phyloP scores from a whole-genome alignment of 2,797 vertebrate species.

The Microctenopoma steveboyesi region DNA sequence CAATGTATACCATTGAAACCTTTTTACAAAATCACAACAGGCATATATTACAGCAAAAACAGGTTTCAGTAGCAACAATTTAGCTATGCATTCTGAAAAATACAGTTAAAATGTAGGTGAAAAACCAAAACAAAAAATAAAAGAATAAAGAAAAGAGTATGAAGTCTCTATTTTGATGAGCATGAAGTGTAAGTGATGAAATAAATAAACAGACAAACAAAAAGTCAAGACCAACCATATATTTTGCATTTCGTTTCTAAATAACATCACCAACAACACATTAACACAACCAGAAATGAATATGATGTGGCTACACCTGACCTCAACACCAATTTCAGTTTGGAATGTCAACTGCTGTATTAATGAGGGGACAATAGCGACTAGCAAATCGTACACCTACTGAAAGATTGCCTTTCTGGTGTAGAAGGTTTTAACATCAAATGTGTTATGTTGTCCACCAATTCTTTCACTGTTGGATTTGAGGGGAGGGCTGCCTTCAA shows the following conservation, averaged over 20 bases:
- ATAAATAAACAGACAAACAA: constrained; percentile 7
- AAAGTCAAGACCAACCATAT: constrained; percentile 10
- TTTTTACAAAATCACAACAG: constrained; percentile 20
- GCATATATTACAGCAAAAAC: constrained; percentile 14
- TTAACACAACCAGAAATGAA: constrained; percentile 67
- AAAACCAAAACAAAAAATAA: constrained; percentile 31
- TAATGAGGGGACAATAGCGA: constrained; percentile 49
- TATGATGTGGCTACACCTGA: constrained; percentile 70
- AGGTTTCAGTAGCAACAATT: constrained; percentile 10
- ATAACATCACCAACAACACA: constrained; percentile 41
- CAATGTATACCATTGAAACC: background rate
- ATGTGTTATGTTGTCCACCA: constrained; percentile 59
- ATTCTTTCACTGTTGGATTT: constrained; percentile 74
- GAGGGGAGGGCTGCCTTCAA: constrained; percentile 77
- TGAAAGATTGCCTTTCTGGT: constrained; percentile 45
- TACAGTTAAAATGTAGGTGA: constrained; percentile 22
- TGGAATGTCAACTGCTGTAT: constrained; percentile 57
- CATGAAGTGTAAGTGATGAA: constrained; percentile 38
- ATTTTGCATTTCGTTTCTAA: constrained; percentile 29
- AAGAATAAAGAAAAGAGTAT: background rate
- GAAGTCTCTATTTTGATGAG: constrained; percentile 34
- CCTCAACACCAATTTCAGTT: constrained; percentile 79
- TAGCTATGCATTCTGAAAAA: constrained; percentile 18
- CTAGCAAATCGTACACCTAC: constrained; percentile 37
- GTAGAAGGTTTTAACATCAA: constrained; percentile 41